These are phyloP conservation scores for Trachurus trachurus DNA, from an alignment of 2,797 vertebrate genomes.

Conservation along the genomic window DNA sequence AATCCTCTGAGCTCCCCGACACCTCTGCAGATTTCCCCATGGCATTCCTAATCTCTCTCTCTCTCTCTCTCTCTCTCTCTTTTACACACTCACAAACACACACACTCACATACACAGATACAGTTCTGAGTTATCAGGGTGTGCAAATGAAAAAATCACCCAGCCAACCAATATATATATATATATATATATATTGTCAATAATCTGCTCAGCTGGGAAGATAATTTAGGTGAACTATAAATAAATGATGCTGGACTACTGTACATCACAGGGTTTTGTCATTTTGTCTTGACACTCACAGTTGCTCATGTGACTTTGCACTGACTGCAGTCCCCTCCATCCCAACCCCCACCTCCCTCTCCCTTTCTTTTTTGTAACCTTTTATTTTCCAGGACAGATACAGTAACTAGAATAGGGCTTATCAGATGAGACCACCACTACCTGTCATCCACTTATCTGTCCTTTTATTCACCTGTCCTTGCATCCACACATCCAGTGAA, in stretches of 20 bases:
- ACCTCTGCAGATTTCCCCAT: constrained; percentile 8
- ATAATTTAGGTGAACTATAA: background rate
- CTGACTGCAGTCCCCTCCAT: background rate
- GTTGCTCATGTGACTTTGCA: background rate
- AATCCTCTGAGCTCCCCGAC: constrained; percentile 7
- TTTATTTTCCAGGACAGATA: constrained; percentile 26
- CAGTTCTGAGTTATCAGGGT: background rate
- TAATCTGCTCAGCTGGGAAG: background rate
- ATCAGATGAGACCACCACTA: constrained; percentile 41
- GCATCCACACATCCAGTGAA: constrained; percentile 31
- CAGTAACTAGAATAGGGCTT: constrained; percentile 30
- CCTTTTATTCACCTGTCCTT: constrained; percentile 36
- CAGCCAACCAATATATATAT: background rate
- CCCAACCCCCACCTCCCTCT: background rate
- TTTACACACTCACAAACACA: too few relatives aligned
- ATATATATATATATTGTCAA: background rate
- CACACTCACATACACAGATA: too few relatives aligned
- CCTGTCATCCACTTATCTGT: constrained; percentile 31
- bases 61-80: background rate
- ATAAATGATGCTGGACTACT: background rate
- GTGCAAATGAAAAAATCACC: background rate
- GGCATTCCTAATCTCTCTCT: background rate
- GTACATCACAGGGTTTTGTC: background rate
- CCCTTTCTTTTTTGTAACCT: background rate
- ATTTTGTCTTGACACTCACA: background rate